Evolutionary conservation across 2,113 vertebrate species (phyloP), one percentile per base, ranked within the genome.

Genomic region (Rhineura floridana): DNA sequence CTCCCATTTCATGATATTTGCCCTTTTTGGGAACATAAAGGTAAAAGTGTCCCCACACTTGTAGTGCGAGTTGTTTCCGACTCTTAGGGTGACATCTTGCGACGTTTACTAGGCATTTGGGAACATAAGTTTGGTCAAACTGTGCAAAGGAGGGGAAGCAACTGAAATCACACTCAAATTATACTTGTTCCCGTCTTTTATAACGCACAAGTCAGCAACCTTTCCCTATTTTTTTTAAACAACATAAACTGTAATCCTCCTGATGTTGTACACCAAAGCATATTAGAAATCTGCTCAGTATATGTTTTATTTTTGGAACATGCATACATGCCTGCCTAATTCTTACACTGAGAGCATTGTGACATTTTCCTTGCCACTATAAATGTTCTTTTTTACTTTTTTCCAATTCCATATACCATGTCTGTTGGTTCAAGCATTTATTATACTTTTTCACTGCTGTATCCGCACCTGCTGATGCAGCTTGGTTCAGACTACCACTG

Each of bases 1-100:
- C 95, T 95, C 84, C 93, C 94, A 96, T 96, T 96, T 94, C 87
- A 95, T 96, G 96, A 94, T 96, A 96, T 97, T 95, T 55, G 91
- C 91, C 92, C 95, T 79, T 89, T 72, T n/a, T n/a, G n/a, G n/a
- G n/a, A n/a, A n/a, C n/a, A n/a, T n/a, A n/a, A n/a, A n/a, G n/a
- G n/a, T n/a, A n/a, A n/a, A n/a, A n/a, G n/a, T n/a, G n/a, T n/a
- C n/a, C n/a, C n/a, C n/a, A n/a, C n/a, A n/a, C n/a, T n/a, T n/a
- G n/a, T n/a, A n/a, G n/a, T n/a, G n/a, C n/a, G n/a, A n/a, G n/a
- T n/a, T n/a, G n/a, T n/a, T n/a, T n/a, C n/a, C n/a, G n/a, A n/a
- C n/a, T n/a, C n/a, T n/a, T n/a, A n/a, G n/a, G n/a, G n/a, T n/a
- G n/a, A n/a, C n/a, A n/a, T n/a, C n/a, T n/a, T n/a, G n/a, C n/a